Evolutionary conservation across 1,140 invertebrate species (phyloP), one percentile per base, ranked within the genome.

Genomic region (Phymorhynchus buccinoides): DNA sequence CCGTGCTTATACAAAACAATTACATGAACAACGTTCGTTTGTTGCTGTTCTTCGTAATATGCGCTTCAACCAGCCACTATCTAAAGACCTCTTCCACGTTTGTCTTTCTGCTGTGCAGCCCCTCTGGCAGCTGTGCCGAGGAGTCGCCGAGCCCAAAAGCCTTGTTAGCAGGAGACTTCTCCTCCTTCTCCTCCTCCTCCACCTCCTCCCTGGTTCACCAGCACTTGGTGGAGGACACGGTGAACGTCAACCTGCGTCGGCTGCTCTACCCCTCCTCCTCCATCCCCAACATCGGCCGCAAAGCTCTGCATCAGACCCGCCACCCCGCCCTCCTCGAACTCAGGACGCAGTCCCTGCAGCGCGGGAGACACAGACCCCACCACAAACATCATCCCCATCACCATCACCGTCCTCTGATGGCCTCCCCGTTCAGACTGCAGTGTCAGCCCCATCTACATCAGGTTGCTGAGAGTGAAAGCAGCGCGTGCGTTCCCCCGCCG

Each of bases 271-370:
- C 89, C 18, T 88, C 87, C 16, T 87, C 87, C 81, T 89, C 88
- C 75, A 90, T 90, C 44, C 90, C 88, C 39, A 90, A 89, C 79
- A 88, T 90, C 44, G 90, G 88, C 7, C 83, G 89, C 68, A 90
- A 89, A 42, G 86, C 89, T 6, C 6, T 83, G 42, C n/a, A n/a
- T n/a, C 56, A 4, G 18, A 16, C 4, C 22, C 75, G 86, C 52
- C 66, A 86, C 37, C 66, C 87, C 35, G 41, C 86, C 18, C 75
- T 89, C 35, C 75, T 89, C 35, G 86, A 89, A n/a, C 66, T 88
- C 30, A 87, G 87, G 35, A 86, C 86, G 30, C 87, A 87, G 32
- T 78, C 85, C 0, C 44, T 89, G 56, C 85, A 88, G 12, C 87
- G 85, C 30, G 75, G 78, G 39, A 35, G 79, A 7, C 56, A 62